These are phyloP conservation scores for Hypothenemus hampei DNA, from an alignment of 1,140 invertebrate species.

Conservation along the genomic window DNA sequence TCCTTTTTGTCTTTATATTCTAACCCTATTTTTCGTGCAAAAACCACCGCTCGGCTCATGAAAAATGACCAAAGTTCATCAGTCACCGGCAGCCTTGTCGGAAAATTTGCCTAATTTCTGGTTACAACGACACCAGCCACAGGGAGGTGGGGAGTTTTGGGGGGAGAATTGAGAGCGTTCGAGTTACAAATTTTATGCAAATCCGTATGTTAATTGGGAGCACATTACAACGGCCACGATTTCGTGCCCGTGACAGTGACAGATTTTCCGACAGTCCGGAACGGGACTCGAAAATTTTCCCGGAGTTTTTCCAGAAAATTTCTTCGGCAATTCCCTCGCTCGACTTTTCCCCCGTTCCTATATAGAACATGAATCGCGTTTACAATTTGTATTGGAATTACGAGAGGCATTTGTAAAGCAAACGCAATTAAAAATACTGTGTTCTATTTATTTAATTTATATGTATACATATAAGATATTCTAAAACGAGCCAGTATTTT, in stretches of 20 bases:
- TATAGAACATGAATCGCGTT: no score
- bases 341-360: no score
- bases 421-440: no score
- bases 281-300: neutral
- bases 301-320: neutral
- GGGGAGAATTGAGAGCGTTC: no score
- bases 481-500: no score
- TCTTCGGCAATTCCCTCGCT: neutral
- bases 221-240: constrained; percentile 19
- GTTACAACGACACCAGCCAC: constrained; percentile 13
- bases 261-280: constrained; percentile 24
- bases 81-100: constrained; percentile 15
- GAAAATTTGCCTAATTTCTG: constrained; percentile 26
- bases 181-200: constrained; percentile 30
- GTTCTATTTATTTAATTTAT: no score
- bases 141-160: no score
- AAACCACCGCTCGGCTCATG: neutral
- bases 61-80: constrained; percentile 22
- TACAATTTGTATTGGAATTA: no score
- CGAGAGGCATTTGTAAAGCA: no score
- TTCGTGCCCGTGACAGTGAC: constrained; percentile 25
- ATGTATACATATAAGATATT: no score
- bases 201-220: constrained; percentile 28
- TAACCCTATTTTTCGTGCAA: neutral
- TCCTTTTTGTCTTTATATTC: neutral